These are phyloP conservation scores for Picus viridis DNA, from an alignment of 2,797 vertebrate genomes.

Conservation along the genomic window DNA sequence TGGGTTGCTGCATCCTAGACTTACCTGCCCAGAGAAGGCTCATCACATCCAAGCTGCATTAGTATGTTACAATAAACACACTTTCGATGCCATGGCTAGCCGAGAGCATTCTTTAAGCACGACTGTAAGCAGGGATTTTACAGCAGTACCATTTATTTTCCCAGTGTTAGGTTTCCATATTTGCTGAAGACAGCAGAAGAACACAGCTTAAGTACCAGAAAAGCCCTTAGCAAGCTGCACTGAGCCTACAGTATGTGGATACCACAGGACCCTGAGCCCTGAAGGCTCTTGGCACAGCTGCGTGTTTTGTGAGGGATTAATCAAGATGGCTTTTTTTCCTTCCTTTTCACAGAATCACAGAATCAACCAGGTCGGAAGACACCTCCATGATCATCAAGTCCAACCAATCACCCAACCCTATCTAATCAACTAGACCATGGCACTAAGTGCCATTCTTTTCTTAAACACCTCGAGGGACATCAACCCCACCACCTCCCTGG, in stretches of 20 bases:
- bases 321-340: background rate
- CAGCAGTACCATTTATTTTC: background rate
- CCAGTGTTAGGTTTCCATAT: background rate
- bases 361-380: too few species aligned
- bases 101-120: background rate
- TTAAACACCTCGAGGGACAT: too few species aligned
- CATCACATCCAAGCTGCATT: background rate
- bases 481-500: too few species aligned
- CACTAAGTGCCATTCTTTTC: too few species aligned
- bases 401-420: too few species aligned
- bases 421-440: too few species aligned
- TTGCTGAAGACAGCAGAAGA: background rate
- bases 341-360: background rate
- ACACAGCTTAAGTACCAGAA: background rate
- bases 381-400: too few species aligned
- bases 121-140: background rate
- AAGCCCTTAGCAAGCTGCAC: background rate
- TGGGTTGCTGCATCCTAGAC: background rate
- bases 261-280: rapidly evolving
- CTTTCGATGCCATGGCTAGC: background rate
- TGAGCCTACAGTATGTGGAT: background rate
- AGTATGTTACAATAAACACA: background rate
- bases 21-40: background rate
- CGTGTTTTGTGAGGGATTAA: background rate
- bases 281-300: rapidly evolving